These are phyloP conservation scores for Epicampocera succincta DNA, from an alignment of 2,888 invertebrate genomes.

Conservation along the genomic window DNA sequence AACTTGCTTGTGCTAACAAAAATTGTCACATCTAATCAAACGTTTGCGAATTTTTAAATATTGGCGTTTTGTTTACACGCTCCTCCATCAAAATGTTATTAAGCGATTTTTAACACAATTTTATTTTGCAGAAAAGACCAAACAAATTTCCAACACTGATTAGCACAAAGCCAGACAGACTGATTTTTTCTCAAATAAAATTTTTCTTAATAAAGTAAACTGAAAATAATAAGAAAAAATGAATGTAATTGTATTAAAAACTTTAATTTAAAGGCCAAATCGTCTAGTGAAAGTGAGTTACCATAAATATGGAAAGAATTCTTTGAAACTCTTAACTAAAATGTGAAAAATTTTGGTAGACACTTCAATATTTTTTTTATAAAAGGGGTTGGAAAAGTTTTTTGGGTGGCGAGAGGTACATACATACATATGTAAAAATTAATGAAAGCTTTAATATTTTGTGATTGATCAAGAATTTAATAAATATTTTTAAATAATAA, in stretches of 20 bases:
- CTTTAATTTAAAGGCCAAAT: neutral
- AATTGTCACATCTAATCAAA: too few species aligned
- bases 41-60: too few species aligned
- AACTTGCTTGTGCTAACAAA: too few species aligned
- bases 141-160: constrained; percentile 17
- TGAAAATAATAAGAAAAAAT: constrained; percentile 30
- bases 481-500: constrained; percentile 16
- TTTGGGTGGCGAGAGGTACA: constrained; percentile 56
- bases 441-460: constrained; percentile 32
- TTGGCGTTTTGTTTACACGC: too few species aligned
- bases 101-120: neutral
- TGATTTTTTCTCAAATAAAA: constrained; percentile 46
- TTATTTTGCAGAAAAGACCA: neutral
- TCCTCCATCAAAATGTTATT: neutral
- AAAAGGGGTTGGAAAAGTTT: constrained; percentile 56
- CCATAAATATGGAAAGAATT: neutral
- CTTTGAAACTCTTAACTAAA: constrained; percentile 4
- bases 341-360: constrained; percentile 52
- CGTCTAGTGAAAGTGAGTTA: neutral
- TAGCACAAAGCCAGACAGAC: constrained; percentile 60
- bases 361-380: constrained; percentile 28
- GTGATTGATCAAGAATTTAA: constrained; percentile 39
- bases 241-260: constrained; percentile 10
- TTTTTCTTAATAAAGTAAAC: constrained; percentile 40
- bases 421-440: constrained; percentile 21